Base-by-base conservation (phyloP, 2,888 invertebrate genomes). In the Geophilus truncorum region DNA sequence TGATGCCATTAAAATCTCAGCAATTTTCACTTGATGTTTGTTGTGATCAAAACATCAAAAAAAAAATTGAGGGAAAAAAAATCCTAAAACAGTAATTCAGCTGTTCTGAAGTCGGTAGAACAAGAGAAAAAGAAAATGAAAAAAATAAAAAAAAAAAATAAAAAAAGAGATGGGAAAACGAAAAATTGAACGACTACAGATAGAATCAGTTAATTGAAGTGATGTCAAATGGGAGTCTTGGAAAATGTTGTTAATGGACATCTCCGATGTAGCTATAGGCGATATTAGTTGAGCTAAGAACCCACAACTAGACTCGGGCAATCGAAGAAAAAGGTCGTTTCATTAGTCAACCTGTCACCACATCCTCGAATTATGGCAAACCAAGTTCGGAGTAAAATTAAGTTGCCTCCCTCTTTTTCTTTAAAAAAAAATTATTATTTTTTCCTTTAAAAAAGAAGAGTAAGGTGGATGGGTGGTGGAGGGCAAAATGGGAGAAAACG, bases 311-410 rank as follows among this genome's bases (percentile, higher is more conserved):
- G 70, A 70, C 70, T 70, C 28, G 70, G 28, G 25, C 23, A 28
- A 70, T 70, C 28, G 70, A 70, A 23, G 70, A 70, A 70, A 70
- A 70, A 15, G 70, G 70, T 70, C 70, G 70, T 70, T 70, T 70
- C 70, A 70, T 70, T 70, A 70, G 70, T 70, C 70, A 70, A 70
- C 70, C 70, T 70, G 70, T 70, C 70, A 70, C 70, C 70, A n/a
- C 70, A 28, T 70, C 25, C n/a, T 70, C 70, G 70, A 70, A 70
- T 70, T 70, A 70, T 70, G 70, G 70, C 23, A 28, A 70, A 25
- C 70, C 1, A 70, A 28, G 25, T 70, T 70, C 28, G n/a, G 25
- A 28, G 51, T 18, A 51, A 51, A 51, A 70, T 70, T 70, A 70
- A 70, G 70, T 70, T 70, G 70, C 70, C 70, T 25, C 70, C 70